Percentiles rank a stretch among this genome's conserved stretches.
Conservation (phyloP, 2,888 invertebrate species). For the Hypomecis atomaria region DNA sequence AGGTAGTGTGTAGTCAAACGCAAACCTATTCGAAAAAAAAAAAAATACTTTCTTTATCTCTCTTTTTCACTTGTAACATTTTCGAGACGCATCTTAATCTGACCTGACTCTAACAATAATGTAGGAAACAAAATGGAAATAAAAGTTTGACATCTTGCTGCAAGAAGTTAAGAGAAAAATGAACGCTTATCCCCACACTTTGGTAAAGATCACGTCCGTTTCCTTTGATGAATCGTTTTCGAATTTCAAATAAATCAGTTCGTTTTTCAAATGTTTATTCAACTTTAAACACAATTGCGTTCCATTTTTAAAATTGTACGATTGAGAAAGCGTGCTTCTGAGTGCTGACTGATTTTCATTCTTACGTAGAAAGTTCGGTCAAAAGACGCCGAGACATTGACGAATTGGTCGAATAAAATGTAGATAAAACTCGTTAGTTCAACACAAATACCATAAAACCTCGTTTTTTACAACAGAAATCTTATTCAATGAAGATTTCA, state of each 20-base stretch:
- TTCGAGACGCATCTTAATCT: too few species aligned
- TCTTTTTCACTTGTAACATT: too few species aligned
- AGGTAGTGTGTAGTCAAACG: too few species aligned
- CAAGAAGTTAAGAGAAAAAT: slow-evolving; percentile 55
- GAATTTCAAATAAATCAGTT: slow-evolving; percentile 48
- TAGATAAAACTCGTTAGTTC: slow-evolving; percentile 24
- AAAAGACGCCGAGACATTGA: slow-evolving; percentile 24
- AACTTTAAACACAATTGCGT: slow-evolving; percentile 1
- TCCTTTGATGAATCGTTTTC: slow-evolving; percentile 73
- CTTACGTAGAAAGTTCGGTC: slow-evolving; percentile 18
- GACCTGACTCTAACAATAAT: too few species aligned
- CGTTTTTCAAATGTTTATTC: slow-evolving; percentile 40
- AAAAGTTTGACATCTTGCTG: slow-evolving; percentile 58
- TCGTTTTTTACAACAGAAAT: slow-evolving; percentile 5
- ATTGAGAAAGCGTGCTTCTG: slow-evolving; percentile 3
- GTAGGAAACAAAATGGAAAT: slow-evolving; percentile 52
- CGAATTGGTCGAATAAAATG: slow-evolving; percentile 26
- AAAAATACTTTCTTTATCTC: too few species aligned
- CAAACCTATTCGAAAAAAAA: too few species aligned
- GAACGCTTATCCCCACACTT: slow-evolving; percentile 66
- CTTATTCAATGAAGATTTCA: slow-evolving; percentile 39
- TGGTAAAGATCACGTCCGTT: slow-evolving; percentile 75
- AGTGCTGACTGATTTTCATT: slow-evolving; percentile 16
- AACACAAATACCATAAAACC: slow-evolving; percentile 23
- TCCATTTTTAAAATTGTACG: slow-evolving; percentile 2